These are phyloP conservation scores for Macrotus californicus DNA, from an alignment of 2,113 vertebrate species.

Conservation along the genomic window DNA sequence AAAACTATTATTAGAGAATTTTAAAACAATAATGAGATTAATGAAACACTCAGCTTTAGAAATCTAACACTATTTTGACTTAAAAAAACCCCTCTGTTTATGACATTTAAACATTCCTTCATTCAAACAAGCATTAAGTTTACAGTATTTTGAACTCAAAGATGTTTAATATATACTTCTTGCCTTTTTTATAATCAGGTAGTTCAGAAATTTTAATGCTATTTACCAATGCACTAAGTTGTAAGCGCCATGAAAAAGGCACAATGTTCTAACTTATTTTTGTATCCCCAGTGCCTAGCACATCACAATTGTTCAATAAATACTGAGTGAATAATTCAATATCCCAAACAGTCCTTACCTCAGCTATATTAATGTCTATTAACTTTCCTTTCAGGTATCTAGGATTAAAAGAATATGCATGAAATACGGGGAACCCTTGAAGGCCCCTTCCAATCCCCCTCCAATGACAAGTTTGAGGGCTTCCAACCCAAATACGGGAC, in stretches of 20 bases:
- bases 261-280: background rate
- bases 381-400: background rate
- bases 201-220: background rate
- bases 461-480: background rate
- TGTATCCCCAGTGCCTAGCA: background rate
- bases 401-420: background rate
- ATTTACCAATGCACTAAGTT: background rate
- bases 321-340: background rate
- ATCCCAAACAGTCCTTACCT: background rate
- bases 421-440: background rate
- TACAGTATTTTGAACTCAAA: background rate
- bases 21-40: constrained; percentile 56
- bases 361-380: background rate
- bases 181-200: background rate
- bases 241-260: background rate
- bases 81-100: background rate
- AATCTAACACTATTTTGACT: background rate
- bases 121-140: background rate
- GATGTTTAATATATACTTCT: background rate
- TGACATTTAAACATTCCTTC: background rate
- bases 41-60: constrained; percentile 27
- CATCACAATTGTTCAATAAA: background rate
- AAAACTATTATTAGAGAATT: constrained; percentile 59
- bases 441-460: background rate
- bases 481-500: background rate